Percentiles rank a stretch among this genome's conserved stretches.
Evolutionary conservation across 2,113 vertebrate genomes (phyloP).

Genomic region (Pimephales promelas): DNA sequence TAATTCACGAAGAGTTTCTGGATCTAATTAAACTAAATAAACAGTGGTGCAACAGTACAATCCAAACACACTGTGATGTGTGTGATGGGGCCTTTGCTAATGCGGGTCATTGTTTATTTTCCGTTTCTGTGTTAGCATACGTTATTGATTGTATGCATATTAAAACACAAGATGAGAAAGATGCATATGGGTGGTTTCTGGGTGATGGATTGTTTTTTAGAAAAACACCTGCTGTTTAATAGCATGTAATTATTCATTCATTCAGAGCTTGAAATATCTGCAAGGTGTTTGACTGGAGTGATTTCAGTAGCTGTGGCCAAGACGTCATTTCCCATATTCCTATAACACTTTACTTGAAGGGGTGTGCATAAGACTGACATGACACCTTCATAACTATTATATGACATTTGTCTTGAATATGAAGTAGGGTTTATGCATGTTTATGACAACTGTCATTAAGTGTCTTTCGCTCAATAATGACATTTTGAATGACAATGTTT

Average conservation of each 20-base stretch:
- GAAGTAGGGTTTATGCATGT: too few species aligned
- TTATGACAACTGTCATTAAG: too few species aligned
- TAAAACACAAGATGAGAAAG: neutral
- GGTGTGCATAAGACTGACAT: too few species aligned
- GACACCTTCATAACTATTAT: too few species aligned
- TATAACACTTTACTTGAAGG: too few species aligned
- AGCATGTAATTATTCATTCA: neutral
- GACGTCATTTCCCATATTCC: neutral
- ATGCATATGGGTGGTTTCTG: slow-evolving; percentile 5
- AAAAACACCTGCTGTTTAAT: neutral
- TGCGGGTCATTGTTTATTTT: slow-evolving; percentile 25
- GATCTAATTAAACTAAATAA: slow-evolving; percentile 70
- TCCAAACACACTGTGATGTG: neutral
- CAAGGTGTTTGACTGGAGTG: neutral
- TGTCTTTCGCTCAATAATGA: too few species aligned
- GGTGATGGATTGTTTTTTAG: neutral
- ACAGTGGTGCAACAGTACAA: slow-evolving; percentile 50
- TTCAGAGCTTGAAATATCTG: neutral
- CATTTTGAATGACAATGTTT: too few species aligned
- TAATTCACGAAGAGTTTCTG: slow-evolving; percentile 57
- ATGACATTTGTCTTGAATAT: too few species aligned
- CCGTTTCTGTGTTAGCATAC: slow-evolving; percentile 54
- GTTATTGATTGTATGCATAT: slow-evolving; percentile 60
- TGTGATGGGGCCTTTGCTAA: neutral
- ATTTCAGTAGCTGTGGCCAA: neutral